phyloP scores from a whole-genome alignment of 2,797 vertebrate species.

The Artibeus lituratus region DNA sequence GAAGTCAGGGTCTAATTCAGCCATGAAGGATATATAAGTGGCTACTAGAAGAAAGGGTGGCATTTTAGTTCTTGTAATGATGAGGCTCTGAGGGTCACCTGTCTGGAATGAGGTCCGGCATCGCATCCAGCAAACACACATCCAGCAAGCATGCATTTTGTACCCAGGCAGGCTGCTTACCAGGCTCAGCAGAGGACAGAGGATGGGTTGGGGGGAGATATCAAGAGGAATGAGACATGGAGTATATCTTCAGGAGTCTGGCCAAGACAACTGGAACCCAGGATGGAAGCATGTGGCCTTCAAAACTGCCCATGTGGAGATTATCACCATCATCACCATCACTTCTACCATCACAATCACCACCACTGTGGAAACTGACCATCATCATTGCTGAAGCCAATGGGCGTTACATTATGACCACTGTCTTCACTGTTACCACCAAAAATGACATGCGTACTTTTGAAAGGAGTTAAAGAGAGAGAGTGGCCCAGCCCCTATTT shows the following conservation, averaged over 20 bases:
- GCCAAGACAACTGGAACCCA: not conserved
- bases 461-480: not conserved
- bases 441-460: not conserved
- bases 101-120: not conserved
- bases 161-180: not conserved
- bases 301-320: not conserved
- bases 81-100: not conserved
- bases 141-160: too few species aligned
- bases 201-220: accelerated
- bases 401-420: not conserved
- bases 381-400: not conserved
- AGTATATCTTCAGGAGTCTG: not conserved
- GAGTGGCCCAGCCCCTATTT: not conserved
- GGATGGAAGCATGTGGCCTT: not conserved
- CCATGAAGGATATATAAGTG: not conserved
- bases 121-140: not conserved
- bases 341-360: accelerated
- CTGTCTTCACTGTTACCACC: not conserved
- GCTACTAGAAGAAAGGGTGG: not conserved
- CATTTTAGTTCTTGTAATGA: not conserved
- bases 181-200: not conserved
- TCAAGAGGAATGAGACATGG: not conserved
- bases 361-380: not conserved
- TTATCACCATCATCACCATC: accelerated
- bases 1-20: not conserved